These are phyloP conservation scores for Leucoraja erinaceus DNA, from an alignment of 2,113 vertebrate species.

Conservation along the genomic window DNA sequence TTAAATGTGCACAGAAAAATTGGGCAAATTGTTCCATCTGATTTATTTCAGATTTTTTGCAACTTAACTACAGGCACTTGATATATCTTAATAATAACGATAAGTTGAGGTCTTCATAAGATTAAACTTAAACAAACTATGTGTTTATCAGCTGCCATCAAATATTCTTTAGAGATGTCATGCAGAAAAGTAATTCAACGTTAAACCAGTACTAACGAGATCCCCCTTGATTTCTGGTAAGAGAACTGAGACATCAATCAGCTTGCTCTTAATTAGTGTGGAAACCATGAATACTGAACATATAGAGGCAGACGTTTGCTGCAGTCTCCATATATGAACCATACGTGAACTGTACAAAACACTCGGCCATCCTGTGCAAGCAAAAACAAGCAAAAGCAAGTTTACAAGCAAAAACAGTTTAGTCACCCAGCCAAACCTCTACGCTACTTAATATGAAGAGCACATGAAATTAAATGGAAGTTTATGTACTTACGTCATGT, in stretches of 20 bases:
- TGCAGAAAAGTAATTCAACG: not conserved
- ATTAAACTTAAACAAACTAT: not conserved
- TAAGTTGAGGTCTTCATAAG: not conserved
- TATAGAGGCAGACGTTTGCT: not conserved
- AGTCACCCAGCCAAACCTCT: not conserved
- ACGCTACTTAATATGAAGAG: not conserved
- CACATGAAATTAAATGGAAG: constrained; percentile 15
- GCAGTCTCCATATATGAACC: too few species aligned
- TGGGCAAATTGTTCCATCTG: not conserved
- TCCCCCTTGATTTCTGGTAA: not conserved
- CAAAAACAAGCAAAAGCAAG: too few species aligned
- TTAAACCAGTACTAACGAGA: not conserved
- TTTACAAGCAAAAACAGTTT: not conserved
- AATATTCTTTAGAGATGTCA: not conserved
- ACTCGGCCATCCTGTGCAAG: not conserved
- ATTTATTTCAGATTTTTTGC: not conserved
- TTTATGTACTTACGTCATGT: not conserved
- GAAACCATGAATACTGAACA: not conserved
- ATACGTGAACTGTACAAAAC: not conserved
- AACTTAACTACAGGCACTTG: not conserved
- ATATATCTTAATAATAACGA: not conserved
- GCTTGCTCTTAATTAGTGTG: not conserved
- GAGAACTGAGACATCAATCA: not conserved
- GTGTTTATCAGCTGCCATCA: not conserved
- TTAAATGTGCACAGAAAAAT: not conserved